Conservation (phyloP, 2,797 vertebrate species). For the Sebastiscus tertius region DNA sequence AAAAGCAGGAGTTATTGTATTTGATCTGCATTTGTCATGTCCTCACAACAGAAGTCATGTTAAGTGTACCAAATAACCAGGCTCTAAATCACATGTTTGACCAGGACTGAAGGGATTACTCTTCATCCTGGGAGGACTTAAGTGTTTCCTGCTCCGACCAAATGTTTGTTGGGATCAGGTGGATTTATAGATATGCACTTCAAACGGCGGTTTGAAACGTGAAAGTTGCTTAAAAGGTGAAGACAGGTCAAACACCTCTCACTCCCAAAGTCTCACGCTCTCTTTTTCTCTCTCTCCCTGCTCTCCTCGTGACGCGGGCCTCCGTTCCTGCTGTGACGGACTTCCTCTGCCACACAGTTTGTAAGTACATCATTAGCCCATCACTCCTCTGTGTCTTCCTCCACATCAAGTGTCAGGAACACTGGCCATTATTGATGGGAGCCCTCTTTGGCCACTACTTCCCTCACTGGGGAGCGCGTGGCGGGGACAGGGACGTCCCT, state of each 20-base stretch:
- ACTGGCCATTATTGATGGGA: conserved; percentile 55
- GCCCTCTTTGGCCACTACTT: conserved; percentile 47
- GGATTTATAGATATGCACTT: conserved; percentile 14
- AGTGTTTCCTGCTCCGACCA: conserved; percentile 63
- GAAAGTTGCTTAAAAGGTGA: conserved; percentile 12
- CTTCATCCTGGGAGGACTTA: conserved; percentile 54
- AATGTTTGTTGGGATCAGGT: conserved; percentile 57
- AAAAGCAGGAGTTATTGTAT: background rate
- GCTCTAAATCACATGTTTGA: conserved; percentile 54
- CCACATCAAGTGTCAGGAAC: conserved; percentile 42
- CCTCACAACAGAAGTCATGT: background rate
- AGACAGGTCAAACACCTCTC: background rate
- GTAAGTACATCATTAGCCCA: conserved; percentile 84
- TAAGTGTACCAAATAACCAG: background rate
- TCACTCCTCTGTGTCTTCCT: conserved; percentile 68
- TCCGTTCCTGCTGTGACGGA: conserved; percentile 51
- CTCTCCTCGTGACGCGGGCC: conserved; percentile 12
- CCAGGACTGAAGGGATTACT: conserved; percentile 60
- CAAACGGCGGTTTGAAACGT: conserved; percentile 10
- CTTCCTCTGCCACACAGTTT: conserved; percentile 80
- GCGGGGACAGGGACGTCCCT: conserved; percentile 38
- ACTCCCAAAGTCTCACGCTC: conserved; percentile 12
- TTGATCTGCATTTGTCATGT: background rate
- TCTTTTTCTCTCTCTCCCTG: conserved; percentile 36
- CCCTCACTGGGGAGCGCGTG: conserved; percentile 50